phyloP scores from a whole-genome alignment of 2,797 vertebrate genomes.

The Parambassis ranga region DNA sequence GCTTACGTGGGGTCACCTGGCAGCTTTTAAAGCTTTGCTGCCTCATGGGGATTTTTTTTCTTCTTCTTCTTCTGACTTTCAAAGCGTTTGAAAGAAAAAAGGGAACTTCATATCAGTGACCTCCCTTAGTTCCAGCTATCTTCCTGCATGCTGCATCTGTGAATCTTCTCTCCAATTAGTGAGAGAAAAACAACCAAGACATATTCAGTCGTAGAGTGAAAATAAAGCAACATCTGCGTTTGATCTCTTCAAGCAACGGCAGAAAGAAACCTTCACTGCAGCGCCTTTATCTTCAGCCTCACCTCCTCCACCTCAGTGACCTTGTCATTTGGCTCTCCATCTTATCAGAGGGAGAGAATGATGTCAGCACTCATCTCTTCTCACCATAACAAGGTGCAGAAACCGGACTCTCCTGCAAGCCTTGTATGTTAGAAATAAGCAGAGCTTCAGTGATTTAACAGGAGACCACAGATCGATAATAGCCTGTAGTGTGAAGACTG shows the following conservation, averaged over 20 bases:
- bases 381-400: slow-evolving; percentile 55
- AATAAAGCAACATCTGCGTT: slow-evolving; percentile 46
- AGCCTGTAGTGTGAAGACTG: slow-evolving; percentile 48
- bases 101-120: slow-evolving; percentile 56
- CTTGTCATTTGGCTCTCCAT: slow-evolving; percentile 69
- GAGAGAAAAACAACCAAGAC: slow-evolving; percentile 72
- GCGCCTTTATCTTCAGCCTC: slow-evolving; percentile 63
- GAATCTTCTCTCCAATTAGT: slow-evolving; percentile 76
- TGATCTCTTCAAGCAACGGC: slow-evolving; percentile 60
- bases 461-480: slow-evolving; percentile 70
- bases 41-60: slow-evolving; percentile 48
- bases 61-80: slow-evolving; percentile 50
- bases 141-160: slow-evolving; percentile 41
- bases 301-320: slow-evolving; percentile 70
- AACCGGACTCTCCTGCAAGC: slow-evolving; percentile 57
- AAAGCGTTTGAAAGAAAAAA: slow-evolving; percentile 42
- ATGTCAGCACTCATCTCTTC: slow-evolving; percentile 64
- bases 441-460: slow-evolving; percentile 63
- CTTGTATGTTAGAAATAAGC: slow-evolving; percentile 68
- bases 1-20: slow-evolving; percentile 61
- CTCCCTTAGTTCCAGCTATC: slow-evolving; percentile 54
- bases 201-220: slow-evolving; percentile 53
- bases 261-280: slow-evolving; percentile 50
- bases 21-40: slow-evolving; percentile 34
- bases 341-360: slow-evolving; percentile 61